Evolutionary conservation across 2,888 invertebrate genomes (phyloP), one percentile per base, ranked within the genome.

Genomic region (Melanchra persicariae): DNA sequence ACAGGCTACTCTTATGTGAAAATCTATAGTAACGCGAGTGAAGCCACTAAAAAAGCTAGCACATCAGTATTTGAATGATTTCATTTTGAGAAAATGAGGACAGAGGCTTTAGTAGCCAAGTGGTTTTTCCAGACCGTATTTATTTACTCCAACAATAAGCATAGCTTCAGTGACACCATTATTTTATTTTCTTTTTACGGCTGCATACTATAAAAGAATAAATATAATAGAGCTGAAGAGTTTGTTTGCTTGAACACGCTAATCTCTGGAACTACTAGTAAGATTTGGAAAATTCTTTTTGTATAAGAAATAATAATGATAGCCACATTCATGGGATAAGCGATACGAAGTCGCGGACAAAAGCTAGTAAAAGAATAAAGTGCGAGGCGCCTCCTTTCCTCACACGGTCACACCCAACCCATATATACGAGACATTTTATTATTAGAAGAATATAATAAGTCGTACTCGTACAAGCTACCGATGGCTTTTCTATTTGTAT

Each of bases 401-500:
- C 58, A 74, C 51, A 26, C 37, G 59, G 51, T 63, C 40, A 55
- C 58, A 61, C 47, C 61, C 49, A 10, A 60, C 17, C 12, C 34
- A 64, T 26, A 37, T 34, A 64, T 26, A 37, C 45, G 19, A 58
- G 24, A 64, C 22, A 19, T 70, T 70, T 71, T 82, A 74, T 83
- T 72, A 62, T 70, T 68, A 65, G 19, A 64, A 61, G 62, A 67
- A 79, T 65, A 73, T 59, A 65, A 73, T 52, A 75, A n/a, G n/a
- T n/a, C n/a, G n/a, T 34, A 72, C 59, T 54, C 63, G 73, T 47
- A 79, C 77, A 71, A 73, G 70, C 81, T 68, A 70, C 65, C 63
- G 51, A 74, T 67, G 64, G 60, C 74, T 63, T 76, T 76, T 74
- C 71, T 84, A 81, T 84, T 85, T 84, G 76, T 79, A 76, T 81